Conservation (phyloP, 1,140 invertebrate species). For the Heliothis subflexa region DNA sequence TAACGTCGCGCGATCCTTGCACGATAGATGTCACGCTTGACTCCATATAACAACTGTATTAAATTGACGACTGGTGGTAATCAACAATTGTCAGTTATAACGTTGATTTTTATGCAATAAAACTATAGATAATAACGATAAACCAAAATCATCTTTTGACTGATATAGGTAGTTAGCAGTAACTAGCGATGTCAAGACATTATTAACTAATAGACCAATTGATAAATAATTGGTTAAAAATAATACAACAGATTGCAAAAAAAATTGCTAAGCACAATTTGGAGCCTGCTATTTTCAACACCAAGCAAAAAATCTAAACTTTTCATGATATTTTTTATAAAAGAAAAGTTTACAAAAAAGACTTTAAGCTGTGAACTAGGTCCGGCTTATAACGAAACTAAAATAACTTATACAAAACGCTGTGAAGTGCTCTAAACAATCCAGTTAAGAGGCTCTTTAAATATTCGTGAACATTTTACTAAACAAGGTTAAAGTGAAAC, state of each 20-base stretch:
- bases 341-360: no score
- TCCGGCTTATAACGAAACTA: neutral
- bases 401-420: neutral
- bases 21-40: slow-evolving; percentile 1
- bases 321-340: no score
- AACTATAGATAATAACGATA: neutral
- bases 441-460: slow-evolving; percentile 18
- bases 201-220: no score
- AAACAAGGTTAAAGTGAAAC: slow-evolving; percentile 32
- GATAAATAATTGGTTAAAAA: no score
- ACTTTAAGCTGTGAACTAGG: neutral
- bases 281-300: no score
- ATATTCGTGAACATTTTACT: slow-evolving; percentile 12
- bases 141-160: no score
- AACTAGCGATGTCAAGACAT: no score
- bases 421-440: slow-evolving; percentile 11
- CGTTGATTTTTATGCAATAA: neutral
- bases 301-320: no score
- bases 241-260: no score
- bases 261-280: no score
- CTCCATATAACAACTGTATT: slow-evolving; percentile 7
- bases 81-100: neutral
- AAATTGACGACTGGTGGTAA: neutral
- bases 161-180: no score
- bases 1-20: neutral